These are phyloP conservation scores for Premnoplex brunnescens DNA, from an alignment of 2,797 vertebrate species.

Conservation along the genomic window DNA sequence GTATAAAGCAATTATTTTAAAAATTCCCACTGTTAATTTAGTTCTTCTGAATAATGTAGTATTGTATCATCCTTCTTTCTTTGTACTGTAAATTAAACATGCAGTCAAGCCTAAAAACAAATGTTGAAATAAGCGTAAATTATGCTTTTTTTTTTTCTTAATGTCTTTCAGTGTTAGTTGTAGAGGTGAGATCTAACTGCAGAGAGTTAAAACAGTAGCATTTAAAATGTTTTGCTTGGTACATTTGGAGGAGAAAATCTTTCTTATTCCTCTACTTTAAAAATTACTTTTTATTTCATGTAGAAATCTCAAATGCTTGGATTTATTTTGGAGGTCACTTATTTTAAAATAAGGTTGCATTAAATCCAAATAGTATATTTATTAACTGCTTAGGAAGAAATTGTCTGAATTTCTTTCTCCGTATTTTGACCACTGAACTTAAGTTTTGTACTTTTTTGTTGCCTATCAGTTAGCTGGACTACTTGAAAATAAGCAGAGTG, in stretches of 20 bases:
- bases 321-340: background rate
- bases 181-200: background rate
- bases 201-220: background rate
- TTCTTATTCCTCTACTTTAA: background rate
- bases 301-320: background rate
- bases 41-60: background rate
- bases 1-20: background rate
- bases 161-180: background rate
- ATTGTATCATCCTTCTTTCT: background rate
- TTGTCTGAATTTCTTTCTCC: background rate
- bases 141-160: accelerated
- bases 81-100: background rate
- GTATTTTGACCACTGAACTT: background rate
- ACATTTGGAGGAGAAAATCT: background rate
- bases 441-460: background rate
- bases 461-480: background rate
- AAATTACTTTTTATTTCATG: background rate
- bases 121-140: background rate
- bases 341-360: background rate
- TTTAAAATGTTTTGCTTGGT: background rate
- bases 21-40: background rate
- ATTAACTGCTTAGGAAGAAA: background rate
- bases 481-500: background rate
- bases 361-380: background rate
- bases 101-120: background rate